Evolutionary conservation across 2,797 vertebrate species (phyloP), one percentile per base, ranked within the genome.

Genomic region (Botia almorhae): DNA sequence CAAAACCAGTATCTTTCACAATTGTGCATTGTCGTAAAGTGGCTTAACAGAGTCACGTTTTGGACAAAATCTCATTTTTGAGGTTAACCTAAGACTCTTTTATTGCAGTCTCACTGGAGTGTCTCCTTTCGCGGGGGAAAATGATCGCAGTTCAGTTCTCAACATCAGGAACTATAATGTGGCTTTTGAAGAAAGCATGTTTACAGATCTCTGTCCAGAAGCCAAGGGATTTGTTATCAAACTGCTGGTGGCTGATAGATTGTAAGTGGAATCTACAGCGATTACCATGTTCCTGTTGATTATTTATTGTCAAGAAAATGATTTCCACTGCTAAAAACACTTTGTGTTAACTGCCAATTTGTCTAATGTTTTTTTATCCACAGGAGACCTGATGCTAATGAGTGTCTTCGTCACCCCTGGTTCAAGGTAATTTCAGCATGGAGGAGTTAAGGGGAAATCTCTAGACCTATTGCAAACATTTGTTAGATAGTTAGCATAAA

Each of bases 151-250:
- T 0, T 97, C 98, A 0, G 82, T 98, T 46, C 93, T 99, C 88
- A 99, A 98, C 89, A 98, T 99, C 89, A 95, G 95, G 65, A 98
- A 97, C 90, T 99, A 98, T 87, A 97, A 98, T 0, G 96, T 99
- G 85, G 97, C 97, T 14, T 98, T 99, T 1, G 97, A 99, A 87
- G 98, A 99, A 89, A 93, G 83, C 87, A 98, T 97, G 88, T 99
- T 99, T 88, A 93, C 94, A 17, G 95, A 96, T 70, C 95, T 99
- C 68, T 97, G 96, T 48, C 83, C 96, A 72, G 97, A 99, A 89
- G 97, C 97, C 53, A 96, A 96, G 89, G 96, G 96, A 63, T 99
- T 99, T 50, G 96, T 99, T 89, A 98, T 99, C 87, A 98, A 97
- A 90, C 94, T 99, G 86, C 93, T 99, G 76, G 97, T 98, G 68